Base-by-base conservation (phyloP, 1,140 invertebrate genomes). In the Zaprionus kolodkinae region DNA sequence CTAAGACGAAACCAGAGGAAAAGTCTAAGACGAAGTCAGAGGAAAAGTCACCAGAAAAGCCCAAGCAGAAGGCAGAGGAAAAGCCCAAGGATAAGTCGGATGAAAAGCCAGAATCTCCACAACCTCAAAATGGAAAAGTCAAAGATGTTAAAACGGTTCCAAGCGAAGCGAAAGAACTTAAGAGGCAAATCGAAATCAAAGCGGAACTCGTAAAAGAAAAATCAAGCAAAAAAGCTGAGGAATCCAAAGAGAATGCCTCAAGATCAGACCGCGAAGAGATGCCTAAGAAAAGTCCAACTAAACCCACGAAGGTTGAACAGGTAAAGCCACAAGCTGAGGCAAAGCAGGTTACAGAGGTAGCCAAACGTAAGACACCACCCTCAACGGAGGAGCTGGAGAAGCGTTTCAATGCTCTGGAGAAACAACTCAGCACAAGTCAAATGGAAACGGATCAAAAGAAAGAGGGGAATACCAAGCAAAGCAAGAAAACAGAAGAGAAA, bases 341-440 rank as follows among this genome's bases (percentile, higher is more conserved):
- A 0, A 45, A 15, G 7, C n/a, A 56, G 17, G 40, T 61, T 30
- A 63, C 48, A 11, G 67, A 73, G 35, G 13, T 54, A 3, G 33
- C 60, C 1, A 63, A 74, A 21, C 72, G 68, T 2, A 92, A 82
- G 36, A 45, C 77, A 0, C 91, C 91, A 3, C 91, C 91, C 0
- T 88, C 88, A 4, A 92, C 91, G 0, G 91, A 91, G 27, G 91
- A 92, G 59, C 60, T 92, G 1, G 91, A 92, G 33, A 92, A 88
- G 45, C 85, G 91, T 2, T 92, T 91, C 50, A 73, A 89, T 52
- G 91, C 91, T 13, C 45, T 92, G 27, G 91, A 92, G 63, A 90
- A 81, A 13, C 84, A 91, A 36, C 64, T 77, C 9, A 92, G 87
- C 27, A 78, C 60, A 33, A 68, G 73, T 6, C 80, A 76, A 2